phyloP scores from a whole-genome alignment of 2,888 invertebrate genomes.

The Limnephilus marmoratus region DNA sequence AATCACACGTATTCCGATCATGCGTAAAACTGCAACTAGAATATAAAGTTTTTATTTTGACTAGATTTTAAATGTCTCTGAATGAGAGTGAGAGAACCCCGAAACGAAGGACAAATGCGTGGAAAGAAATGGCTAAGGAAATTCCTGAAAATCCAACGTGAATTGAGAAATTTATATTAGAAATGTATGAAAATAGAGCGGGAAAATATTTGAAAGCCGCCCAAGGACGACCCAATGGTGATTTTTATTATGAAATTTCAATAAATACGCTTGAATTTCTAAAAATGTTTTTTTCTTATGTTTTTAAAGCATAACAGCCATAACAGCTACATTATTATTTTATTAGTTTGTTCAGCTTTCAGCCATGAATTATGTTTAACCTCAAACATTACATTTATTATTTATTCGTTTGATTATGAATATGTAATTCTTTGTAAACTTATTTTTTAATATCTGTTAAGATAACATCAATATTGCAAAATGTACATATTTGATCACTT shows the following conservation, averaged over 20 bases:
- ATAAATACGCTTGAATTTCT: background rate
- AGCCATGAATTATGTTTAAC: background rate
- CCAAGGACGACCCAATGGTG: background rate
- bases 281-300: background rate
- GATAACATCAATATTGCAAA: background rate
- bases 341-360: slow-evolving; percentile 25
- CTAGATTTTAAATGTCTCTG: background rate
- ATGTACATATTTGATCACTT: background rate
- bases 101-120: background rate
- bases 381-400: background rate
- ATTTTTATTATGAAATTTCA: no score
- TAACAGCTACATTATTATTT: background rate
- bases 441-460: background rate
- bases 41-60: background rate
- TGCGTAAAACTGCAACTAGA: background rate
- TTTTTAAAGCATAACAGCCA: background rate
- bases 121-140: background rate
- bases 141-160: background rate
- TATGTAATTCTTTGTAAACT: background rate
- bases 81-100: background rate
- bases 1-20: no score
- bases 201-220: background rate
- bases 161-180: background rate
- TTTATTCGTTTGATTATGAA: background rate
- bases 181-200: background rate